Percentiles rank a stretch among this genome's conserved stretches.
phyloP scores from a whole-genome alignment of 2,888 invertebrate genomes.

The Beris chalybata region DNA sequence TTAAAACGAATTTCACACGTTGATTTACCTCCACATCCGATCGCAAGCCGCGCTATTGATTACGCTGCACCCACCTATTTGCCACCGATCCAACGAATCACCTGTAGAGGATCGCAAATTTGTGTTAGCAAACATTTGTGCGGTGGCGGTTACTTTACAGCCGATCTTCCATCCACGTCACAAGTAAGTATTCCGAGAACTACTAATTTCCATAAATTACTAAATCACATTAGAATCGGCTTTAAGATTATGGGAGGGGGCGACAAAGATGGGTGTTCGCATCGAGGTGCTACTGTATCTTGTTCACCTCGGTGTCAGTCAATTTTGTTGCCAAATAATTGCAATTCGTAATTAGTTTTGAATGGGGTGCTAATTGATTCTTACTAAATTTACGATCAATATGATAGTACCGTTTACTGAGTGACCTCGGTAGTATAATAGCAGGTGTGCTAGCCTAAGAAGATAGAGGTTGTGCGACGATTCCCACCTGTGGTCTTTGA shows the following conservation, averaged over 20 bases:
- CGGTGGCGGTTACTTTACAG: conserved; percentile 58
- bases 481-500: no score
- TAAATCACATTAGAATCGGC: neutral
- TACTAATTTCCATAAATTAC: conserved; percentile 6
- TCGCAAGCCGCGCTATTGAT: conserved; percentile 32
- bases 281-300: neutral
- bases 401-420: no score
- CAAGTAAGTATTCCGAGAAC: conserved; percentile 23
- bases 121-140: conserved; percentile 66
- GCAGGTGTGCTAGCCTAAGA: no score
- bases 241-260: neutral
- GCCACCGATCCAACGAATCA: conserved; percentile 37
- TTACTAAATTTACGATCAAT: conserved; percentile 1
- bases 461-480: no score
- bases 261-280: neutral
- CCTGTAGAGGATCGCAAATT: conserved; percentile 63
- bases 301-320: conserved; percentile 3
- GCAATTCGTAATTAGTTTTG: conserved; percentile 15
- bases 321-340: conserved; percentile 24
- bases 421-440: no score
- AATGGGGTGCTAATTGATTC: conserved; percentile 26
- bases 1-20: conserved; percentile 23
- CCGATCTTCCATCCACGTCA: conserved; percentile 44
- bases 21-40: conserved; percentile 31
- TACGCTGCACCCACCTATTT: conserved; percentile 39